Base-by-base conservation (phyloP, 2,797 vertebrate genomes). In the Siniperca obscura region DNA sequence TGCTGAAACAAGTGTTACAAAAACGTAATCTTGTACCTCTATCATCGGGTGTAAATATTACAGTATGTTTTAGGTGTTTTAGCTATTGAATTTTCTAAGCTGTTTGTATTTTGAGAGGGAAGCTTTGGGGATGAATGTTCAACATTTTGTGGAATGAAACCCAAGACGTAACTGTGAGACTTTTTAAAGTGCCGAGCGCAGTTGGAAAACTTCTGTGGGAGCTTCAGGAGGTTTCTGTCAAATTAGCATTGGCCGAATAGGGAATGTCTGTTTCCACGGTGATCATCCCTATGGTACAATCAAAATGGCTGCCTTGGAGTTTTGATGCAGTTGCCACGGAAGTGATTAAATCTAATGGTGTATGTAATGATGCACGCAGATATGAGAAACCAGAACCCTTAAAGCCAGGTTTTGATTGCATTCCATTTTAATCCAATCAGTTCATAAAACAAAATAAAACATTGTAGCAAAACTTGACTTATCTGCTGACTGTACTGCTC, bases 41-140 rank as follows among this genome's bases (percentile, higher is more conserved):
- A n/a, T 38, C 25, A 9, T 0, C 25, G 50, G 80, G 46, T 89
- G 87, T 87, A 83, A 81, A 89, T 88, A 87, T 52, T 46, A 40
- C 53, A 16, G 56, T 66, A 52, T 22, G 62, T 87, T 91, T 85
- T 73, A 76, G 71, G 60, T 76, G 75, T 87, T 83, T 79, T 75
- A 81, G 83, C 52, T 67, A 22, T 61, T 42, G 27, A 50, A 50
- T 90, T 92, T 91, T 91, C 72, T 82, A 89, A 83, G 60, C 64
- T 27, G 80, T 90, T 91, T 88, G 71, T 91, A 90, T 83, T 71
- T 65, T 38, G 61, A 85, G 78, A 57, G 53, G 53, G 42, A 78
- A 66, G 64, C 44, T 72, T 68, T 11, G 25, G 38, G 61, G 52
- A 73, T 67, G 82, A 93, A 89, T 85, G 89, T 92, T 84, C 21